Percentiles rank a stretch among this genome's conserved stretches.
phyloP scores from a whole-genome alignment of 2,797 vertebrate genomes.

The Cirrhinus mrigala region DNA sequence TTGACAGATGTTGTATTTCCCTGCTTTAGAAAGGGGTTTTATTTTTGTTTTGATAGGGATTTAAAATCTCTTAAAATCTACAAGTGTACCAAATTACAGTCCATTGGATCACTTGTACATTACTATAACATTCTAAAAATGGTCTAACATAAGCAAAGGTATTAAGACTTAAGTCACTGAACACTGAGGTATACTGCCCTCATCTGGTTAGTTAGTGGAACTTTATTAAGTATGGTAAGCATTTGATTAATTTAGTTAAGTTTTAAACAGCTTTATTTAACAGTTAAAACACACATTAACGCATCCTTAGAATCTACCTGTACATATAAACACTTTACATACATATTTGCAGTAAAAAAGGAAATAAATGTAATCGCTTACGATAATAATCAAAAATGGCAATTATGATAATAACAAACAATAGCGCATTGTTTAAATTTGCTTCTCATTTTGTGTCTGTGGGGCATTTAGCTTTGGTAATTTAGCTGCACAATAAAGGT shows the following conservation, averaged over 20 bases:
- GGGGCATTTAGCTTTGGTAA: not conserved
- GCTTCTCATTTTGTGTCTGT: not conserved
- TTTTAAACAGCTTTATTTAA: not conserved
- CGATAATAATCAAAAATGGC: not conserved
- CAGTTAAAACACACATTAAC: not conserved
- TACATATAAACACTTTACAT: not conserved
- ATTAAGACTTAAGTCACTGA: not conserved
- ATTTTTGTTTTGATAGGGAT: not conserved
- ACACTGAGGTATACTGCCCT: slow-evolving; percentile 43
- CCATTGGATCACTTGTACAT: not conserved
- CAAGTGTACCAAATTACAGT: not conserved
- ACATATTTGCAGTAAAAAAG: not conserved
- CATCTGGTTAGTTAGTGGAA: slow-evolving; percentile 40
- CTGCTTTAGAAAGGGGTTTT: not conserved
- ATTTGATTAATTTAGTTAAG: not conserved
- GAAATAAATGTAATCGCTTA: not conserved
- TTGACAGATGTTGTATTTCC: not conserved
- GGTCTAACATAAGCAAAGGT: not conserved
- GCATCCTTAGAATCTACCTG: not conserved
- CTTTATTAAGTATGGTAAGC: not conserved
- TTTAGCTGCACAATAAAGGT: not conserved
- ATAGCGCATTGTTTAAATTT: not conserved
- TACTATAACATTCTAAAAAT: not conserved
- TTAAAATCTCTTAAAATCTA: not conserved
- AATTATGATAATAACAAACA: not conserved